Percentiles rank a stretch among this genome's conserved stretches.
Conservation (phyloP, 2,888 invertebrate genomes). For the Petrolisthes manimaculis region DNA sequence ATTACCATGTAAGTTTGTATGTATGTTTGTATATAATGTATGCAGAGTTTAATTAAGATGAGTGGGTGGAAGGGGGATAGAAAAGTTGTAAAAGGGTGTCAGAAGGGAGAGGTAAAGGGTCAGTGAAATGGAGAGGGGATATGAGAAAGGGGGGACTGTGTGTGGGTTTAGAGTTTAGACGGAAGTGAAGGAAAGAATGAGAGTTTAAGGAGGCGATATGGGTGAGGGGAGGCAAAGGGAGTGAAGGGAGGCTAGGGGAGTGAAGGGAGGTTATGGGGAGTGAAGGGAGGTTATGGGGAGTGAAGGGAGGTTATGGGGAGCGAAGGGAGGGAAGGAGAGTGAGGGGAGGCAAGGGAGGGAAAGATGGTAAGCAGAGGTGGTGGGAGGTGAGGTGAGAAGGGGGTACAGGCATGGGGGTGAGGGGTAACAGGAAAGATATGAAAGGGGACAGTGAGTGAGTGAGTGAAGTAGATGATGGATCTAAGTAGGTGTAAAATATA, state of each 20-base stretch:
- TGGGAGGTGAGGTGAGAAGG: background rate
- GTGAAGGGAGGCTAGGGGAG: background rate
- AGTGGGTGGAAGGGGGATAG: background rate
- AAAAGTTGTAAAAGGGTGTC: background rate
- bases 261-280: background rate
- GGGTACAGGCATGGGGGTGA: background rate
- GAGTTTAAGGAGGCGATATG: conserved; percentile 5
- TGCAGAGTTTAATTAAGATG: background rate
- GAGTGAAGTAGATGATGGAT: background rate
- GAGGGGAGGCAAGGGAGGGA: background rate
- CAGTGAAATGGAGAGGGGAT: background rate
- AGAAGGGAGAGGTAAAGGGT: background rate
- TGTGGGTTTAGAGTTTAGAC: background rate
- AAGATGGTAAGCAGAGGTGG: background rate
- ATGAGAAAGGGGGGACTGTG: too few relatives aligned
- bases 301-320: conserved; percentile 6
- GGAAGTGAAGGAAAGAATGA: background rate
- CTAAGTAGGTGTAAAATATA: too few relatives aligned
- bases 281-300: background rate
- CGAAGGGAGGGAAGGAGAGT: conserved; percentile 2
- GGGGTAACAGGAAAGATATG: background rate
- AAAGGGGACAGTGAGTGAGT: background rate
- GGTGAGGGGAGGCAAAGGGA: background rate
- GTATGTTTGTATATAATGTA: too few relatives aligned
- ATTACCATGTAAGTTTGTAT: too few relatives aligned